Percentiles rank a stretch among this genome's conserved stretches.
These are phyloP conservation scores for Maccullochella peelii DNA, from an alignment of 2,113 vertebrate species.

Conservation along the genomic window DNA sequence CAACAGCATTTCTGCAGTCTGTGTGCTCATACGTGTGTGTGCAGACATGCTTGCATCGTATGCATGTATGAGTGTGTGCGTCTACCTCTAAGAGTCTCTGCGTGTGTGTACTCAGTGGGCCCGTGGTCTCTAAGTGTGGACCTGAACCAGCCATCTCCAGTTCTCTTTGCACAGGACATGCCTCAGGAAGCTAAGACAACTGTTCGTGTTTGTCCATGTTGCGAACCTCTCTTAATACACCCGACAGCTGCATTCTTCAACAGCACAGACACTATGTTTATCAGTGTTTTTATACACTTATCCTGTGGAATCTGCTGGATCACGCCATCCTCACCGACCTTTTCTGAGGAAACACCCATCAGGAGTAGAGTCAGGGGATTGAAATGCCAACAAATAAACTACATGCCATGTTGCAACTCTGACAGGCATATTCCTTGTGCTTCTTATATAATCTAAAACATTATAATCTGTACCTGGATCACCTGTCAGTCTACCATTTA, in stretches of 20 bases:
- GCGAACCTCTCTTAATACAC: conserved; percentile 74
- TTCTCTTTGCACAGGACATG: conserved; percentile 87
- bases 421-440: conserved; percentile 3
- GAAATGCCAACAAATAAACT: conserved; percentile 12
- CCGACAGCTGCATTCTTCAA: conserved; percentile 76
- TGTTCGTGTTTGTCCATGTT: conserved; percentile 84
- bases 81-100: conserved; percentile 44
- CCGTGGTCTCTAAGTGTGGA: conserved; percentile 59
- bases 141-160: conserved; percentile 80
- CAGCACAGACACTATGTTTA: conserved; percentile 60
- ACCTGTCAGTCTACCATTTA: conserved; percentile 19
- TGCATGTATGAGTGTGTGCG: conserved; percentile 26
- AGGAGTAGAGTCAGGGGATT: conserved; percentile 2
- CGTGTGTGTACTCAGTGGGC: conserved; percentile 61
- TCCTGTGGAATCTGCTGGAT: conserved; percentile 69
- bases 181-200: conserved; percentile 89
- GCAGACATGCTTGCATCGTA: conserved; percentile 42
- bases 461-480: conserved; percentile 5
- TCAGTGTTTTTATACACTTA: conserved; percentile 71
- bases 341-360: conserved; percentile 27
- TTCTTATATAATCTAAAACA: conserved; percentile 11
- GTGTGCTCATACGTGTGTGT: conserved; percentile 31
- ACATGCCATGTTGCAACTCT: neutral
- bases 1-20: conserved; percentile 47
- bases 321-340: conserved; percentile 26